Evolutionary conservation across 2,113 vertebrate genomes (phyloP).

Genomic region (Prietella phreatophila): DNA sequence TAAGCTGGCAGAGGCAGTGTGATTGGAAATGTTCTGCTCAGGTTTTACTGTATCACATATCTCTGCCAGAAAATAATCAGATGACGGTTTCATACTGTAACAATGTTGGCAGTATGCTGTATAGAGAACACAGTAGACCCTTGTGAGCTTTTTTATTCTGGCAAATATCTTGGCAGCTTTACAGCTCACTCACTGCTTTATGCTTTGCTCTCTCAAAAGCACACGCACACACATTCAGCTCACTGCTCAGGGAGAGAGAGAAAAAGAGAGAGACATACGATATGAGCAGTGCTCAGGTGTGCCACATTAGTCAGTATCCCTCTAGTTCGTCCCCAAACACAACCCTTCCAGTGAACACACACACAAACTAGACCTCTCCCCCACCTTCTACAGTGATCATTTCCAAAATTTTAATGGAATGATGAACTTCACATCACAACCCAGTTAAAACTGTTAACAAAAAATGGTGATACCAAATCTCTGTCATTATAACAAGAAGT

Average conservation of each 20-base stretch:
- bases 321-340: background rate
- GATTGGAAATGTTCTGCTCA: background rate
- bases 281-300: background rate
- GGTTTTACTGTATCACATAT: too few relatives aligned
- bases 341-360: background rate
- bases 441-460: background rate
- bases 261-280: background rate
- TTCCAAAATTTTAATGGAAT: background rate
- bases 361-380: background rate
- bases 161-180: slow-evolving; percentile 1
- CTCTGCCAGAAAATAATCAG: background rate
- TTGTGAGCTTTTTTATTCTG: background rate
- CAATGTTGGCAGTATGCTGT: background rate
- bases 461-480: background rate
- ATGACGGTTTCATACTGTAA: background rate
- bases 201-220: background rate
- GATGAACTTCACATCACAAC: background rate
- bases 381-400: background rate
- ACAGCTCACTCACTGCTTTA: background rate
- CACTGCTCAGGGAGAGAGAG: background rate
- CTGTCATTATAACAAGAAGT: background rate
- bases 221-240: background rate
- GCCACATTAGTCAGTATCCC: background rate
- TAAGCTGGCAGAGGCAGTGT: too few relatives aligned
- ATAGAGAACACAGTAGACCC: background rate